Base-by-base conservation (phyloP, 2,797 vertebrate genomes). In the Tamandua tetradactyla region DNA sequence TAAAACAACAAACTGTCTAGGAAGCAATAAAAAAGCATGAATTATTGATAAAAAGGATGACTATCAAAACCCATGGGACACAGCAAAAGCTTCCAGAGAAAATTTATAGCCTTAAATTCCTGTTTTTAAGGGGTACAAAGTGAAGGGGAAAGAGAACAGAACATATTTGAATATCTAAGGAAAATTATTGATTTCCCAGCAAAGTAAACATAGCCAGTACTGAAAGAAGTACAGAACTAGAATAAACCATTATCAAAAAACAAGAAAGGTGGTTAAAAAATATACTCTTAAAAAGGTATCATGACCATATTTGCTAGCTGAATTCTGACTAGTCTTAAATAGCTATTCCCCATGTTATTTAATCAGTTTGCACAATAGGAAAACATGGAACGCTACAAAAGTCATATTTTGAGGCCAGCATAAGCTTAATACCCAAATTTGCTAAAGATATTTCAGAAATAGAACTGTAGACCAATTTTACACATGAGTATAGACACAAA, bases 191-290 rank as follows among this genome's bases (percentile, higher is more conserved):
- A 57, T 89, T 94, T 89, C 7, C 14, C 17, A 79, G n/a, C 35
- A 61, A 87, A 95, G n/a, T 59, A 75, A 92, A 68, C n/a, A 83
- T 71, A 84, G 72, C 11, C 42, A 93, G 87, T 52, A 69, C 17
- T 79, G 37, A 42, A 68, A 69, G 32, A 89, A 69, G 30, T 44
- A 72, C 6, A 61, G 57, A 93, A 27, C 17, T 85, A 79, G 10
- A 89, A 79, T 44, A 52, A 82, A 91, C 52, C 11, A 32, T 35
- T 30, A 52, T 20, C 35, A 10, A 89, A 47, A 83, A 89, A 17
- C 25, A 32, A 81, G 9, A 61, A 78, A 72, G 49, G 20, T 68
- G 37, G 68, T 18, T 59, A 55, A 87, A 85, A 69, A 47, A 81
- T 22, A 10, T n/a, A n/a, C 11, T 14, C 30, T 37, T 22, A 37